Percentiles rank a stretch among this genome's conserved stretches.
Evolutionary conservation across 1,140 invertebrate genomes (phyloP).

Genomic region (Reticulitermes speratus): DNA sequence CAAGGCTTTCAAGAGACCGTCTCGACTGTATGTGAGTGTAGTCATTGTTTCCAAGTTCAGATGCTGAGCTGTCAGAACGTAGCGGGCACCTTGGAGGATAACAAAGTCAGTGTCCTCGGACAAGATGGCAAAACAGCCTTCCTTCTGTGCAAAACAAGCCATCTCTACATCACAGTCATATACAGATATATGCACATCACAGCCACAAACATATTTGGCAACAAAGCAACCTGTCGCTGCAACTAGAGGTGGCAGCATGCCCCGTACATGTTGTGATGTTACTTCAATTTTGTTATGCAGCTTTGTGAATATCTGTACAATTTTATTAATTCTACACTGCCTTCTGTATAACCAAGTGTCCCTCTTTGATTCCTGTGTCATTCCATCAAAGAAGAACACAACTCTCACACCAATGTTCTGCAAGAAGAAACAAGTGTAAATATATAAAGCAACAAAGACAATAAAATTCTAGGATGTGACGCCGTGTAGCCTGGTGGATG

Average conservation of each 20-base stretch:
- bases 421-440: neutral
- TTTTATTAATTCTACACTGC: neutral
- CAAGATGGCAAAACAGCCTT: slow-evolving; percentile 19
- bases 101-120: neutral
- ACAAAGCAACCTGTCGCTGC: neutral
- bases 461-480: too few species aligned
- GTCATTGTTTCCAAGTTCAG: neutral
- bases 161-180: neutral
- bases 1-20: neutral
- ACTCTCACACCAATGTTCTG: neutral
- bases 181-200: neutral
- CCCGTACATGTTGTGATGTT: neutral
- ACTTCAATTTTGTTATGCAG: neutral
- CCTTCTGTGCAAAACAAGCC: neutral
- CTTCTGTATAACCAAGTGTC: neutral
- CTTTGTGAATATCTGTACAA: neutral
- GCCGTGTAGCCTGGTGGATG: too few species aligned
- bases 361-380: neutral
- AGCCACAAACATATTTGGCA: too few species aligned
- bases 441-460: too few species aligned
- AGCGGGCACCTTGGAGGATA: neutral
- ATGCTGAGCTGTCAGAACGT: neutral
- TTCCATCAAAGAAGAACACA: neutral
- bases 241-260: neutral
- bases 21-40: neutral